These are phyloP conservation scores for Camponotus floridanus DNA, from an alignment of 1,140 invertebrate species.

Conservation along the genomic window DNA sequence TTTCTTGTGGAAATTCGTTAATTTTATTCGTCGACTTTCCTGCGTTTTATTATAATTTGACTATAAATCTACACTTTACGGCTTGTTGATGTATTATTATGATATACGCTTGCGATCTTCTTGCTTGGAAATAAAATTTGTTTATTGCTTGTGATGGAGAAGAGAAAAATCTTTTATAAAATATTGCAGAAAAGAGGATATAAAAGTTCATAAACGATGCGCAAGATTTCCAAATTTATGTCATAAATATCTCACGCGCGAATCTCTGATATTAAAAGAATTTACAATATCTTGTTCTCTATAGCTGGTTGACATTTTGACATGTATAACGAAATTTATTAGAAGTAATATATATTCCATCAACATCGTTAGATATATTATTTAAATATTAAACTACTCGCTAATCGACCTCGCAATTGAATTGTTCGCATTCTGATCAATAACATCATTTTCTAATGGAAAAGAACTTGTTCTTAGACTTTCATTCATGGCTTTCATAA, in stretches of 20 bases:
- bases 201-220: conserved; percentile 18
- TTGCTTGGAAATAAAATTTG: conserved; percentile 10
- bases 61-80: not conserved
- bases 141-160: conserved; percentile 1
- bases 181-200: not conserved
- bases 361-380: not conserved
- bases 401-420: conserved; percentile 1
- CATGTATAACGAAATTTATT: conserved; percentile 7
- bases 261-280: not conserved
- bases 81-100: not conserved
- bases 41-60: not conserved
- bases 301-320: not conserved
- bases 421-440: not conserved
- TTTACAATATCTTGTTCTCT: not conserved
- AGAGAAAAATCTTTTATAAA: not conserved
- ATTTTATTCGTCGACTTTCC: not conserved
- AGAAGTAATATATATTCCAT: not conserved
- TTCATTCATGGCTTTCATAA: not conserved
- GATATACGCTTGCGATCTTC: not conserved
- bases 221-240: not conserved
- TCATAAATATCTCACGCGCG: not conserved
- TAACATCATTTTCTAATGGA: not conserved
- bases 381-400: not conserved
- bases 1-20: not conserved
- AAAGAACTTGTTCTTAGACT: not conserved